Evolutionary conservation across 2,888 invertebrate genomes (phyloP).

Genomic region (Drosophila neotestacea): DNA sequence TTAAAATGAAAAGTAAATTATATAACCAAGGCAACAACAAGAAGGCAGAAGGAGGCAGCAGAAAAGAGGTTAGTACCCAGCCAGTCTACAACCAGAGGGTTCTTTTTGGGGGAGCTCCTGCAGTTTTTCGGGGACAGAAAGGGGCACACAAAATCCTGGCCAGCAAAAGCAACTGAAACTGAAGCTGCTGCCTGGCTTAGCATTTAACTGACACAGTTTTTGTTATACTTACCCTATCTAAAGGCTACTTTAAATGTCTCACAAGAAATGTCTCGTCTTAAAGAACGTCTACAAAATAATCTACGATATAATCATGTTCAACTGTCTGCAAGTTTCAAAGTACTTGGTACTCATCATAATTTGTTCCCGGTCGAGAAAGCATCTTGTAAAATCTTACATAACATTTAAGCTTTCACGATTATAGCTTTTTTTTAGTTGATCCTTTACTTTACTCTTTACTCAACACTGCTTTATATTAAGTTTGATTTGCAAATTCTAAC

Average conservation of each 20-base stretch:
- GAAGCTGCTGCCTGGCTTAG: conserved; percentile 1
- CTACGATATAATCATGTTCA: no score
- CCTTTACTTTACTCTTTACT: no score
- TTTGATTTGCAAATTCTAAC: no score
- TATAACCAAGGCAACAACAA: conserved; percentile 46
- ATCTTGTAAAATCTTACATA: no score
- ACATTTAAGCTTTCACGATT: no score
- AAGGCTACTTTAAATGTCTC: neutral
- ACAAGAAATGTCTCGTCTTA: neutral
- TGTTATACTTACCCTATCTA: neutral
- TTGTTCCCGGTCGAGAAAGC: no score
- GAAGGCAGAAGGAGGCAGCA: neutral
- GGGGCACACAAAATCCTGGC: conserved; percentile 1
- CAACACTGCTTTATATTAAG: no score
- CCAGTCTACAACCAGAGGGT: neutral
- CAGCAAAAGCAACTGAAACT: conserved; percentile 14
- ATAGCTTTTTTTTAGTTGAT: no score
- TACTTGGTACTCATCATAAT: no score
- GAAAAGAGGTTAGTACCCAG: neutral
- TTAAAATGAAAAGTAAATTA: conserved; percentile 80
- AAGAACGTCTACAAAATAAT: no score
- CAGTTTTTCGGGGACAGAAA: neutral
- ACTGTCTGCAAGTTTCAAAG: no score
- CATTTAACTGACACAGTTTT: conserved; percentile 17
- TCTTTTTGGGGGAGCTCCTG: neutral